A percentile compares a stretch with the other conserved stretches of the same genome.
Evolutionary conservation across 2,113 vertebrate species (phyloP).

Genomic region (Lasiurus cinereus): DNA sequence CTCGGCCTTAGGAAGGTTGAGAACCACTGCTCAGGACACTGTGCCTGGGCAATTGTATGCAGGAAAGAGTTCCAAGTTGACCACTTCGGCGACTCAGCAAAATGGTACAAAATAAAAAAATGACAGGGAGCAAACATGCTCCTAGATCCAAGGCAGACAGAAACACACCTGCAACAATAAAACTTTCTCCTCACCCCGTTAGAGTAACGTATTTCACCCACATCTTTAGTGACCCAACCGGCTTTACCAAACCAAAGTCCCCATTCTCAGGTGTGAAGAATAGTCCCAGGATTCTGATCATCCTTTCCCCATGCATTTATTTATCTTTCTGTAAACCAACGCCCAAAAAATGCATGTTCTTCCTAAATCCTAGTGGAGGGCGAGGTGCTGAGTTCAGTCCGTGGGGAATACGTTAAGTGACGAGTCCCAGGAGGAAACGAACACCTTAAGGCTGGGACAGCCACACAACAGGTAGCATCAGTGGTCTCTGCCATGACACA

Average conservation of each 20-base stretch:
- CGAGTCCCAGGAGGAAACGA: neutral
- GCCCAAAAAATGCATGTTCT: neutral
- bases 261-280: neutral
- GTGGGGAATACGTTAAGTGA: neutral
- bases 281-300: neutral
- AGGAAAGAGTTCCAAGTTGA: neutral
- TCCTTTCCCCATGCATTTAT: neutral
- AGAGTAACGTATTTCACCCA: no score
- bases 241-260: neutral
- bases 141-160: neutral
- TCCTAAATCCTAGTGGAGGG: neutral
- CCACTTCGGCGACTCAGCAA: neutral
- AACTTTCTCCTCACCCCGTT: neutral
- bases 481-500: neutral
- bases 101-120: neutral
- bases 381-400: neutral
- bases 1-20: no score
- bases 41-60: neutral
- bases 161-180: rapidly evolving
- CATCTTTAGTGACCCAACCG: neutral
- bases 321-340: neutral
- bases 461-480: no score
- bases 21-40: neutral
- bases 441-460: no score
- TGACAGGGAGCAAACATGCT: neutral